Conservation (phyloP, 2,113 vertebrate genomes). For the Syngnathus typhle region DNA sequence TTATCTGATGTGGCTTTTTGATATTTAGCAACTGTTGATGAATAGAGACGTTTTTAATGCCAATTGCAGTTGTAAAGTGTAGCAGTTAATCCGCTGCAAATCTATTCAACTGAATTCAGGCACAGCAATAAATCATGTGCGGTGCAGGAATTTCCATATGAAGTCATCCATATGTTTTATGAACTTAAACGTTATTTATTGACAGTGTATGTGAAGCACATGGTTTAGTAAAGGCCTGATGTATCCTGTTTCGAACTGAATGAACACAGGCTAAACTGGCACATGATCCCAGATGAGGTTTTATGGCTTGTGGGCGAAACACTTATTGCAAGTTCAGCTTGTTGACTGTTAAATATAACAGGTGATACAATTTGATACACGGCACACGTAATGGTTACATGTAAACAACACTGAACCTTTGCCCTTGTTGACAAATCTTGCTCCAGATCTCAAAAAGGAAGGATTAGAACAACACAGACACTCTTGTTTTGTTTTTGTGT, state of each 20-base stretch:
- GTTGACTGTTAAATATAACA: neutral
- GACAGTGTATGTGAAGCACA: neutral
- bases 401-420: conserved; percentile 16
- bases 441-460: conserved; percentile 4
- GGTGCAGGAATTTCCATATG: neutral
- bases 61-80: conserved; percentile 15
- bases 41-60: conserved; percentile 17
- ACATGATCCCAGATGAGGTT: conserved; percentile 5
- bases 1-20: conserved; percentile 56
- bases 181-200: conserved; percentile 8
- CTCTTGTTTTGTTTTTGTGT: conserved; percentile 40
- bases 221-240: conserved; percentile 3
- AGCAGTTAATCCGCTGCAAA: conserved; percentile 1
- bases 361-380: conserved; percentile 7
- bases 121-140: neutral
- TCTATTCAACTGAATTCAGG: conserved; percentile 15
- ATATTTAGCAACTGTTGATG: conserved; percentile 47
- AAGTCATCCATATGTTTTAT: neutral
- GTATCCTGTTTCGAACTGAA: neutral
- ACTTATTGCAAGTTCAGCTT: neutral
- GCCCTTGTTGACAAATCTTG: conserved; percentile 16
- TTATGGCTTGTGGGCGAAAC: neutral
- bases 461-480: conserved; percentile 38
- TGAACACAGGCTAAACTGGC: conserved; percentile 1
- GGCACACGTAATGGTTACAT: neutral